These are phyloP conservation scores for Procambarus clarkii DNA, from an alignment of 1,140 invertebrate genomes.

Conservation along the genomic window DNA sequence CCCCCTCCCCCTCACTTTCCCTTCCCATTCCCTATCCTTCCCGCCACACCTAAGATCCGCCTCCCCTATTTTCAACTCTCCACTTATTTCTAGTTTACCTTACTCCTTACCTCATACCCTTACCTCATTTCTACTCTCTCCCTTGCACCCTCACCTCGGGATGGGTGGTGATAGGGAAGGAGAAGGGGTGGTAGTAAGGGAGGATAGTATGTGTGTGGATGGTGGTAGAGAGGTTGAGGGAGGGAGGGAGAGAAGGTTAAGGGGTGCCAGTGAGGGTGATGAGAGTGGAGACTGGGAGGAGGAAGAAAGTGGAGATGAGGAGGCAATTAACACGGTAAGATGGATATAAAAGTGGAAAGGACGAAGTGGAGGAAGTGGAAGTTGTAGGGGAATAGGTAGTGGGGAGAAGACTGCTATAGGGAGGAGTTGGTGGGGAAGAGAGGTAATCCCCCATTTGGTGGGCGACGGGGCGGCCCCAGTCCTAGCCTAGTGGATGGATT, in stretches of 20 bases:
- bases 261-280: background rate
- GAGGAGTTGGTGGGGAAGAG: background rate
- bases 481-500: background rate
- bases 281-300: background rate
- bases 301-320: too few relatives aligned
- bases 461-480: background rate
- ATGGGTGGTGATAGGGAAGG: background rate
- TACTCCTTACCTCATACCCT: background rate
- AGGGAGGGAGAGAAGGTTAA: background rate
- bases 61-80: too few relatives aligned
- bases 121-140: background rate
- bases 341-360: background rate
- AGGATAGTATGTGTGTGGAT: too few relatives aligned
- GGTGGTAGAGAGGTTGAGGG: background rate
- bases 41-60: too few relatives aligned
- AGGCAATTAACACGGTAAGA: too few relatives aligned
- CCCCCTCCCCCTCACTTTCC: background rate
- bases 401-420: background rate
- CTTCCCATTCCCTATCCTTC: too few relatives aligned
- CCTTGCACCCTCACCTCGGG: background rate
- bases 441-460: constrained; percentile 24
- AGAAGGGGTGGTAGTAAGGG: background rate
- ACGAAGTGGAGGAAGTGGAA: background rate
- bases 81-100: too few relatives aligned
- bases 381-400: background rate